Evolutionary conservation across 2,888 invertebrate species (phyloP).

Genomic region (Oasisia sp.): DNA sequence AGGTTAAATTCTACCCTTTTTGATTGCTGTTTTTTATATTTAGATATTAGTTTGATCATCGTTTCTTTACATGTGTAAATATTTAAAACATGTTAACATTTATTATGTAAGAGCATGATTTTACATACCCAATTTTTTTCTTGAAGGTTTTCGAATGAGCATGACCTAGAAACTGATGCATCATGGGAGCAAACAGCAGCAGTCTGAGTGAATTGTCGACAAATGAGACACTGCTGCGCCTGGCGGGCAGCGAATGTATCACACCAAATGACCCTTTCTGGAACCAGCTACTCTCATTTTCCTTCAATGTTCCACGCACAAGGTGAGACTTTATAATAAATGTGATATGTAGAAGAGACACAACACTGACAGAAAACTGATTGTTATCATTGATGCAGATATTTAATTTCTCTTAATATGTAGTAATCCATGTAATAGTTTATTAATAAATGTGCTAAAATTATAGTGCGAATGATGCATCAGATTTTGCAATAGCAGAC

Average conservation of each 20-base stretch:
- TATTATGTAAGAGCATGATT: not conserved
- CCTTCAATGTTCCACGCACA: slow-evolving; percentile 71
- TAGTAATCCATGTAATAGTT: too few relatives aligned
- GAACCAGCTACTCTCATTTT: slow-evolving; percentile 92
- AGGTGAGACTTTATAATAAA: not conserved
- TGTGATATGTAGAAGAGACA: too few relatives aligned
- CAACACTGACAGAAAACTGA: too few relatives aligned
- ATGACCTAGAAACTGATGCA: slow-evolving; percentile 25
- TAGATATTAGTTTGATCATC: not conserved
- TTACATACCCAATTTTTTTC: not conserved
- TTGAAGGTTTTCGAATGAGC: not conserved
- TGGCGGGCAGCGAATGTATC: slow-evolving; percentile 83
- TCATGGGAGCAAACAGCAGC: slow-evolving; percentile 65
- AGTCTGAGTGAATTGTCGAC: slow-evolving; percentile 72
- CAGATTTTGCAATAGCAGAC: too few relatives aligned
- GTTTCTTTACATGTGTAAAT: not conserved
- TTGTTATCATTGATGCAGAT: too few relatives aligned
- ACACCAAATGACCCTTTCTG: slow-evolving; percentile 90
- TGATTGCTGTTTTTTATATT: too few relatives aligned
- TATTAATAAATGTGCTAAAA: too few relatives aligned
- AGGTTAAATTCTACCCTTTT: too few relatives aligned
- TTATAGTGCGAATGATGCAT: too few relatives aligned
- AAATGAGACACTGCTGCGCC: slow-evolving; percentile 82
- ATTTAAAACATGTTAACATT: not conserved
- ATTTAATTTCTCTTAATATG: too few relatives aligned